Conservation (phyloP, 2,888 invertebrate species). For the Parnassius mnemosyne region DNA sequence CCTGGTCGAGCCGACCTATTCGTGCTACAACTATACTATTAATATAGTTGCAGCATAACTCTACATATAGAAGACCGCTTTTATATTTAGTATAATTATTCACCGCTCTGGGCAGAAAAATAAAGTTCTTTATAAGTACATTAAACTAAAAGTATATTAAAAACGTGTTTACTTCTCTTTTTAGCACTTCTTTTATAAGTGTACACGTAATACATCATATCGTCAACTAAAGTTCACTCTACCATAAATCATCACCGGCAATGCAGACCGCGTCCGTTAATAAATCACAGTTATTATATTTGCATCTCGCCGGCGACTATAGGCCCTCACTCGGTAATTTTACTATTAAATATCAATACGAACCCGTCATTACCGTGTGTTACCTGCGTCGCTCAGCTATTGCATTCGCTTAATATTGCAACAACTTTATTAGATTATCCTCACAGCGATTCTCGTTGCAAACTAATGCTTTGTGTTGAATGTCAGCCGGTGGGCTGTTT, state of each 20-base stretch:
- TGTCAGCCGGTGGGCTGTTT: conserved; percentile 10
- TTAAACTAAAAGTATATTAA: too few species aligned
- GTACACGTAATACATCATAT: conserved; percentile 5
- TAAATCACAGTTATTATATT: conserved; percentile 41
- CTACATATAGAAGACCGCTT: too few species aligned
- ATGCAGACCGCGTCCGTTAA: conserved; percentile 21
- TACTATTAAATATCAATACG: conserved; percentile 39
- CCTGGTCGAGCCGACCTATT: too few species aligned
- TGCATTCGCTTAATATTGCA: conserved; percentile 30
- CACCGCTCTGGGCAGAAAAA: too few species aligned
- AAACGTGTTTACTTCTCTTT: too few species aligned
- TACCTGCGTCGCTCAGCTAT: conserved; percentile 30
- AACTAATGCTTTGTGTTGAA: conserved; percentile 7
- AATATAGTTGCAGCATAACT: too few species aligned
- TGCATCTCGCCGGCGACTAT: conserved; percentile 34
- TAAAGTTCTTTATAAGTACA: too few species aligned
- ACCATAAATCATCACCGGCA: conserved; percentile 30
- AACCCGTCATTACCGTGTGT: conserved; percentile 33
- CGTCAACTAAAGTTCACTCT: conserved; percentile 20
- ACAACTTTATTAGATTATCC: conserved; percentile 33
- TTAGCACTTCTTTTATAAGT: background rate
- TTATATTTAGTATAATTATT: too few species aligned
- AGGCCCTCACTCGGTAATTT: conserved; percentile 31
- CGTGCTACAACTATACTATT: too few species aligned
- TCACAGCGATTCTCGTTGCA: conserved; percentile 7